Evolutionary conservation across 2,113 vertebrate species (phyloP).

Genomic region (Cichladusa arquata): DNA sequence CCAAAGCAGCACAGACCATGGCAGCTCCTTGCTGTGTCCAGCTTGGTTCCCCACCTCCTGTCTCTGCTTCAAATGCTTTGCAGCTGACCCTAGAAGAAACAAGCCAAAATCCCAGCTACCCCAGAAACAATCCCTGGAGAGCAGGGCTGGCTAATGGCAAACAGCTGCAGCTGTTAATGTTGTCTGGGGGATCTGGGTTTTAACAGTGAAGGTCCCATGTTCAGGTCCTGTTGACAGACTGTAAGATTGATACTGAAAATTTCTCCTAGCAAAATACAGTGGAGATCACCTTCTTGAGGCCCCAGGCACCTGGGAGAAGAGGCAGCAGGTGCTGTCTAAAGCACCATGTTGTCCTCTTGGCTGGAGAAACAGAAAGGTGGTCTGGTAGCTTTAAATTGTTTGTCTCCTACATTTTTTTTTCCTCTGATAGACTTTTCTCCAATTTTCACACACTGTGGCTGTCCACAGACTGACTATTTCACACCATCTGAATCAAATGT

Average conservation of each 20-base stretch:
- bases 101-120: not conserved
- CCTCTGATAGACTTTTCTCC: not conserved
- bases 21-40: not conserved
- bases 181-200: not conserved
- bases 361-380: not conserved
- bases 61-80: not conserved
- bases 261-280: not conserved
- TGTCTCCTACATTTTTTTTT: not conserved
- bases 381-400: not conserved
- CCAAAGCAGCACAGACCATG: accelerated
- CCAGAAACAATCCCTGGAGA: not conserved
- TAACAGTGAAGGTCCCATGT: not conserved
- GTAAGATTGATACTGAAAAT: slow-evolving; percentile 23
- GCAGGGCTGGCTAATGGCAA: slow-evolving; percentile 8
- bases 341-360: not conserved
- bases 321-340: not conserved
- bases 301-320: not conserved
- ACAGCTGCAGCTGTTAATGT: slow-evolving; percentile 18
- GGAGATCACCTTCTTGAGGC: not conserved
- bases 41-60: not conserved
- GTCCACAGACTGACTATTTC: not conserved
- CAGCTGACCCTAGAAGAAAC: slow-evolving; percentile 18
- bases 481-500: not conserved
- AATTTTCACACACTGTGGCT: not conserved
- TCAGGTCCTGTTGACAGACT: slow-evolving; percentile 12